These are phyloP conservation scores for Tiaroga cobitis DNA, from an alignment of 2,797 vertebrate species.

Conservation along the genomic window DNA sequence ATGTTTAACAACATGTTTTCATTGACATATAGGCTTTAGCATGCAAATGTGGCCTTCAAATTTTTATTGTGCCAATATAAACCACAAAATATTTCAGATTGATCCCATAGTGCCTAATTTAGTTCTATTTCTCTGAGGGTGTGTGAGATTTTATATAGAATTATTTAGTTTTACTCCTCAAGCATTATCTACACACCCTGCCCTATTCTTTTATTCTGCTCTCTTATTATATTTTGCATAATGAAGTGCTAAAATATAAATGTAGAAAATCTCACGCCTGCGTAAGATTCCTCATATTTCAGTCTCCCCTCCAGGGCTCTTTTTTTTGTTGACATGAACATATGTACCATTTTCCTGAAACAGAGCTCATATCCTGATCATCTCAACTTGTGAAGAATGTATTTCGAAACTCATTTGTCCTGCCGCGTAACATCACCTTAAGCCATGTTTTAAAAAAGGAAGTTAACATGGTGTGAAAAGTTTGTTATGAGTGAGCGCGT, in stretches of 20 bases:
- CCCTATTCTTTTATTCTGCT: conserved; percentile 28
- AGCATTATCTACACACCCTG: conserved; percentile 7
- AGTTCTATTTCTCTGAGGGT: background rate
- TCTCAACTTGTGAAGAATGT: conserved; percentile 60
- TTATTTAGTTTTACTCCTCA: conserved; percentile 11
- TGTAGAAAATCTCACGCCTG: conserved; percentile 26
- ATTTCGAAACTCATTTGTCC: conserved; percentile 58
- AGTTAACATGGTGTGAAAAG: conserved; percentile 66
- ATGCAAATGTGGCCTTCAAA: background rate
- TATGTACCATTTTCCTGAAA: conserved; percentile 55
- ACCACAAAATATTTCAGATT: background rate
- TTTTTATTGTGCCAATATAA: background rate
- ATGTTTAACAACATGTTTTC: background rate
- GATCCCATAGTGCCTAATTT: background rate
- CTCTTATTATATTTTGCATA: conserved; percentile 41
- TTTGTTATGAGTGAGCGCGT: conserved; percentile 62
- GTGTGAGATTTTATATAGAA: background rate
- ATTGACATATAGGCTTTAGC: background rate
- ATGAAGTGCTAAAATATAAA: conserved; percentile 51
- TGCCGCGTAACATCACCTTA: conserved; percentile 53
- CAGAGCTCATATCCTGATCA: conserved; percentile 55
- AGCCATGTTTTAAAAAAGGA: conserved; percentile 60
- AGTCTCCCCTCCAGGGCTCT: conserved; percentile 45
- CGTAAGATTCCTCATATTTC: conserved; percentile 23
- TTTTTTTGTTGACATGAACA: conserved; percentile 47